A percentile compares a stretch with the other conserved stretches of the same genome.
Evolutionary conservation across 2,888 invertebrate genomes (phyloP).

Genomic region (Eristalinus sepulchralis): DNA sequence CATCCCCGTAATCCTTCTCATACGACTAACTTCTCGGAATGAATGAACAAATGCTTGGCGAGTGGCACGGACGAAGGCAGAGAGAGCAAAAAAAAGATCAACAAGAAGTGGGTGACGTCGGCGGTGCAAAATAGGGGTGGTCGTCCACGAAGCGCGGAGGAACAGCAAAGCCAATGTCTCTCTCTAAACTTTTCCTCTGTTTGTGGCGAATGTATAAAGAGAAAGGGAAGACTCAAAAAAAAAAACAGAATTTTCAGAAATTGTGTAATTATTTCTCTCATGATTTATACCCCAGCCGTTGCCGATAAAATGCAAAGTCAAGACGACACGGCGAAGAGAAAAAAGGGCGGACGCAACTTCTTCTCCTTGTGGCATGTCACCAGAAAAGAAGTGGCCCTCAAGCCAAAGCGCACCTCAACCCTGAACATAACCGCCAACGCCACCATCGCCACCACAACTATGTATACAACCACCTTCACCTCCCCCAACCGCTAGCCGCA

Average conservation of each 20-base stretch:
- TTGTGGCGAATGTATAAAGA: not conserved
- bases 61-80: too few relatives aligned
- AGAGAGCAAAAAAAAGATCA: not conserved
- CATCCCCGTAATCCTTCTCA: slow-evolving; percentile 3
- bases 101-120: not conserved
- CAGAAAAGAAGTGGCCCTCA: not conserved
- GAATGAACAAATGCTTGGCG: not conserved
- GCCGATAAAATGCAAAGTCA: not conserved
- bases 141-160: not conserved
- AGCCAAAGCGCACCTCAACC: not conserved
- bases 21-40: not conserved
- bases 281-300: not conserved
- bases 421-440: too few relatives aligned
- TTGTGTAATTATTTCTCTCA: not conserved
- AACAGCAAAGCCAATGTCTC: too few relatives aligned
- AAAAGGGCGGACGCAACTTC: not conserved
- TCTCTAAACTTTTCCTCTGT: not conserved
- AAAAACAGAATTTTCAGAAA: too few relatives aligned
- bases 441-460: too few relatives aligned
- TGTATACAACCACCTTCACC: not conserved
- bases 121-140: not conserved
- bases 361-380: not conserved
- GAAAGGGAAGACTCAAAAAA: not conserved
- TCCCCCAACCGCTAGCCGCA: not conserved
- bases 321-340: not conserved